phyloP scores from a whole-genome alignment of 1,140 invertebrate genomes.

The Scaptomyza pallida region DNA sequence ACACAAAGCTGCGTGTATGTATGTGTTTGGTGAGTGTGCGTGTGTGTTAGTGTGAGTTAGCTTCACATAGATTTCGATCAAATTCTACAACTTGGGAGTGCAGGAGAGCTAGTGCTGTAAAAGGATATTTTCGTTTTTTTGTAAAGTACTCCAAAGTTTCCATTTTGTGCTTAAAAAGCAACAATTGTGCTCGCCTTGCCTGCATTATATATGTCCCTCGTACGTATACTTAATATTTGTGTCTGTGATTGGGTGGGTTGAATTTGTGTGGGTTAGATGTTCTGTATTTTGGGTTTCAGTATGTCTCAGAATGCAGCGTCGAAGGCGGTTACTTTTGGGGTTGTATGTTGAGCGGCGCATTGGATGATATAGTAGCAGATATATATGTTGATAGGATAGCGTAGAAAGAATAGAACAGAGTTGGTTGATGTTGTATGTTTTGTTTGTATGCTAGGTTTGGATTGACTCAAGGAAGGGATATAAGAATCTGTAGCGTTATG shows the following conservation, averaged over 20 bases:
- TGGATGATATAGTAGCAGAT: slow-evolving; percentile 7
- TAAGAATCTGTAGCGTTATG: neutral
- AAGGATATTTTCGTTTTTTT: neutral
- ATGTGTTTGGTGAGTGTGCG: slow-evolving; percentile 3
- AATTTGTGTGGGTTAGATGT: slow-evolving; percentile 24
- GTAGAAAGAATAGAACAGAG: slow-evolving; percentile 46
- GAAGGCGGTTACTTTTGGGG: slow-evolving; percentile 64
- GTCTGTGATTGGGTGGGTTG: slow-evolving; percentile 39
- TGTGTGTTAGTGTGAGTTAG: slow-evolving; percentile 17
- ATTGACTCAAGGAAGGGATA: slow-evolving; percentile 41
- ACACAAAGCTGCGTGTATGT: slow-evolving; percentile 58
- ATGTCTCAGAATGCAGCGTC: slow-evolving; percentile 64
- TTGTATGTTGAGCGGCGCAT: slow-evolving; percentile 24
- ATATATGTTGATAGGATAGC: slow-evolving; percentile 21
- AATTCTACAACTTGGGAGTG: slow-evolving; percentile 11
- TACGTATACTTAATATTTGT: slow-evolving; percentile 41
- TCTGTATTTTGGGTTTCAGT: slow-evolving; percentile 43
- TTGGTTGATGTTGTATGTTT: slow-evolving; percentile 21
- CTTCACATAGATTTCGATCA: slow-evolving; percentile 38
- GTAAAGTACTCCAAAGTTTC: neutral
- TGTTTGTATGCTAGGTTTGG: slow-evolving; percentile 44
- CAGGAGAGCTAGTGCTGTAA: neutral
- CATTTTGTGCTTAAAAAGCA: slow-evolving; percentile 24
- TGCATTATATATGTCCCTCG: slow-evolving; percentile 26
- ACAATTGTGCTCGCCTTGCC: slow-evolving; percentile 48